Evolutionary conservation across 2,888 invertebrate species (phyloP).

Genomic region (Drosophila borealis): DNA sequence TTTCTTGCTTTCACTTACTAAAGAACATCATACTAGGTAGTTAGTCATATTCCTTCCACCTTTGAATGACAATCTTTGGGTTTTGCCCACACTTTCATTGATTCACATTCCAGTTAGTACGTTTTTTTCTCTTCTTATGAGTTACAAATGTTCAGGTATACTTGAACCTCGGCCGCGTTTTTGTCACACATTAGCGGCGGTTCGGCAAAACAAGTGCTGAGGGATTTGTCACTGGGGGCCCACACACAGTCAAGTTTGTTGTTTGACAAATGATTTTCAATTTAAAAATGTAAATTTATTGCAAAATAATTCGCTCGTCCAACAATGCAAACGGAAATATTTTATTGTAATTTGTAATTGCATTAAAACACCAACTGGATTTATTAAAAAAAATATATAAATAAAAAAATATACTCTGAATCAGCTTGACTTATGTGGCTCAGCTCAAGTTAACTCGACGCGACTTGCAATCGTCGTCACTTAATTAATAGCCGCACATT

Average conservation of each 20-base stretch:
- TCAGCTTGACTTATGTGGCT: conserved; percentile 47
- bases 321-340: conserved; percentile 70
- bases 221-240: conserved; percentile 50
- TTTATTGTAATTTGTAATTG: conserved; percentile 63
- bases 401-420: conserved; percentile 44
- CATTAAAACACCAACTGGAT: conserved; percentile 51
- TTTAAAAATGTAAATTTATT: conserved; percentile 59
- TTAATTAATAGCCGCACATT: conserved; percentile 74
- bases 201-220: conserved; percentile 33
- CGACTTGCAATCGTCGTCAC: conserved; percentile 53
- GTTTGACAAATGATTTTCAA: conserved; percentile 64
- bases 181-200: conserved; percentile 27
- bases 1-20: not conserved
- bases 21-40: not conserved
- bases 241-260: conserved; percentile 29
- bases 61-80: conserved; percentile 18
- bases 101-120: conserved; percentile 2
- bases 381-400: conserved; percentile 30
- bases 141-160: conserved; percentile 7
- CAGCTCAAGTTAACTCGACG: conserved; percentile 33
- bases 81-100: conserved; percentile 6
- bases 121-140: not conserved
- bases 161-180: conserved; percentile 20
- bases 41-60: not conserved
- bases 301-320: conserved; percentile 17